Evolutionary conservation across 1,140 invertebrate genomes (phyloP).

Genomic region (Eufriesea mexicana): DNA sequence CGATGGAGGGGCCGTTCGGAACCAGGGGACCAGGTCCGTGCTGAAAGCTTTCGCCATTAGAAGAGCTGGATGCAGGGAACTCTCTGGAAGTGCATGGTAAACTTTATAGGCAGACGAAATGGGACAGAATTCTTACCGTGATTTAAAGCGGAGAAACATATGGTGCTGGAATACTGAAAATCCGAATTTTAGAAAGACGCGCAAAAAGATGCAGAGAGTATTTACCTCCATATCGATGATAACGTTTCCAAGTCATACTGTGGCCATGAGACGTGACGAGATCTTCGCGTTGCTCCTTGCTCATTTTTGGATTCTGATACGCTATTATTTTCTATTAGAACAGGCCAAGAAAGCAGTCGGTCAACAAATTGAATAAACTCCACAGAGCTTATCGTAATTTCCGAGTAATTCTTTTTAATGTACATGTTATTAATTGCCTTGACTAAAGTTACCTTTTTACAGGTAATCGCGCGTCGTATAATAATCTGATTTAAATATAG

Average conservation of each 20-base stretch:
- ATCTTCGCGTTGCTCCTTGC: slow-evolving; percentile 84
- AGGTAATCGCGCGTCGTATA: background rate
- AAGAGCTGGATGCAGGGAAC: background rate
- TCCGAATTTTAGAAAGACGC: no score
- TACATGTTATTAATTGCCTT: no score
- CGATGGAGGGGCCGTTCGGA: background rate
- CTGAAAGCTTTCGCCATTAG: background rate
- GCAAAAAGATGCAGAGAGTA: no score
- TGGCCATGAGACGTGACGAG: slow-evolving; percentile 84
- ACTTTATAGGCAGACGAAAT: no score
- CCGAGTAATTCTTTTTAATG: no score
- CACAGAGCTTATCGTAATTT: background rate
- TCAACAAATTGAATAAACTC: background rate
- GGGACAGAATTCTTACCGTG: no score
- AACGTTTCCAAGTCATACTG: slow-evolving; percentile 91
- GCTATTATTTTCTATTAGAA: slow-evolving; percentile 84
- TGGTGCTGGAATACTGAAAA: no score
- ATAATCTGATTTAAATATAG: background rate
- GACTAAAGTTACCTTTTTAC: no score
- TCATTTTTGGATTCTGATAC: slow-evolving; percentile 86
- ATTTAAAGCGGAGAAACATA: no score
- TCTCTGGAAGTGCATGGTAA: no score
- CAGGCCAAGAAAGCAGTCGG: background rate
- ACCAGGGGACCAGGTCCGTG: background rate
- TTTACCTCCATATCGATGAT: slow-evolving; percentile 85